Conservation (phyloP, 2,113 vertebrate genomes). For the Pollimyrus isidori region DNA sequence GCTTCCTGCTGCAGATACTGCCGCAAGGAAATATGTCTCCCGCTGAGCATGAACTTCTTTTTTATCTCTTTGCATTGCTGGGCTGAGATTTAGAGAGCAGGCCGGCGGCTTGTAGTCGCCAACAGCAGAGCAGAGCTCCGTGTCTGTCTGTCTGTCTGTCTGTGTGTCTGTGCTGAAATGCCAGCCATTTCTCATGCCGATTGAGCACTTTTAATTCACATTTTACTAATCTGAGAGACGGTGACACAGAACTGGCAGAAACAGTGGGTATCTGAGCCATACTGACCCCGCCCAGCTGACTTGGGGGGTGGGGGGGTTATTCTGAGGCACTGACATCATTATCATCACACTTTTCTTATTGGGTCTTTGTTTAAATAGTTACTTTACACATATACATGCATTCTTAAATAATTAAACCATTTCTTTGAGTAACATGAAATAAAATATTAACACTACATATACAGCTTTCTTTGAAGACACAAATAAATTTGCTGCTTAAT, state of each 20-base stretch:
- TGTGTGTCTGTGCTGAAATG: background rate
- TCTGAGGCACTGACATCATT: background rate
- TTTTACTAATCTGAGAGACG: background rate
- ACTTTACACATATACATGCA: background rate
- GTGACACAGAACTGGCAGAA: conserved; percentile 30
- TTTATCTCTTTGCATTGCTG: background rate
- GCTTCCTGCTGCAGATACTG: background rate
- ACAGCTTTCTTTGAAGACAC: background rate
- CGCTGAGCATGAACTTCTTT: background rate
- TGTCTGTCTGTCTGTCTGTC: background rate
- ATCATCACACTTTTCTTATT: background rate
- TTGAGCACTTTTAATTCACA: background rate
- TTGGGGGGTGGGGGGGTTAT: background rate
- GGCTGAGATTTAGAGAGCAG: background rate
- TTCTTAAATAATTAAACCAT: background rate
- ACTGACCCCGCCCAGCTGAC: conserved; percentile 26
- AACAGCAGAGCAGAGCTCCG: background rate
- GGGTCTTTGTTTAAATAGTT: background rate
- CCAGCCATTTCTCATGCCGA: background rate
- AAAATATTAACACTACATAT: background rate
- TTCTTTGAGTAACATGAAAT: background rate
- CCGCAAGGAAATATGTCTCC: background rate
- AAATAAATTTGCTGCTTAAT: background rate
- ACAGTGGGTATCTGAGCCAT: conserved; percentile 32
- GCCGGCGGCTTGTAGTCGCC: background rate